Percentiles rank a stretch among this genome's conserved stretches.
Evolutionary conservation across 2,113 vertebrate species (phyloP).

Genomic region (Condylura cristata): DNA sequence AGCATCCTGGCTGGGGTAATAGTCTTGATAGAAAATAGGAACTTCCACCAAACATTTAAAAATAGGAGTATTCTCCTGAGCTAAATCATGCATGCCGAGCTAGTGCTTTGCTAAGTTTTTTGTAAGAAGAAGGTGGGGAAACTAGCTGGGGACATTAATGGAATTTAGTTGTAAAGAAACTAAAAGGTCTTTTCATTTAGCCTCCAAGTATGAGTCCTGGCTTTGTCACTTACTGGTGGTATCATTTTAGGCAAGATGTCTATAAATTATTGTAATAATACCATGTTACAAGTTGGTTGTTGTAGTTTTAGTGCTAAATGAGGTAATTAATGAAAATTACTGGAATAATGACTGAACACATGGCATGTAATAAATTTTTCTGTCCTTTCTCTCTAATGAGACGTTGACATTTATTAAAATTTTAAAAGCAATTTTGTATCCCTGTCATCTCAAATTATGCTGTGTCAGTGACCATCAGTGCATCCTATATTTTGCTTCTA

Average conservation of each 20-base stretch:
- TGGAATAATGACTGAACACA: not conserved
- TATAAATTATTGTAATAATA: not conserved
- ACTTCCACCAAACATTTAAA: not conserved
- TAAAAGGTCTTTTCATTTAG: not conserved
- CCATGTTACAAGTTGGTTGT: not conserved
- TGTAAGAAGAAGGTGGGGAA: not conserved
- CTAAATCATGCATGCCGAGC: not conserved
- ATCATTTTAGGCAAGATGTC: not conserved
- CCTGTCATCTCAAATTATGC: not conserved
- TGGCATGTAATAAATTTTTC: not conserved
- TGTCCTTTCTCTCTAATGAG: not conserved
- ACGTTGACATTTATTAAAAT: not conserved
- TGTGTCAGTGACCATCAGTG: not conserved
- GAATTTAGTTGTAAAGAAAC: not conserved
- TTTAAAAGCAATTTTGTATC: not conserved
- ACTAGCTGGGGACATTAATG: not conserved
- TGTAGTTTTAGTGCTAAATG: not conserved
- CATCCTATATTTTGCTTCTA: not conserved
- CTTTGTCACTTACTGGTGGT: not conserved
- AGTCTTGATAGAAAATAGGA: not conserved
- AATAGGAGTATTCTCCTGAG: not conserved
- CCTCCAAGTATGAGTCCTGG: not conserved
- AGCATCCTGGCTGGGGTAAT: not conserved
- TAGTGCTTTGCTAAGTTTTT: not conserved
- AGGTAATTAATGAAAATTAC: not conserved